Base-by-base conservation (phyloP, 1,140 invertebrate species). In the Drosophila suzukii region DNA sequence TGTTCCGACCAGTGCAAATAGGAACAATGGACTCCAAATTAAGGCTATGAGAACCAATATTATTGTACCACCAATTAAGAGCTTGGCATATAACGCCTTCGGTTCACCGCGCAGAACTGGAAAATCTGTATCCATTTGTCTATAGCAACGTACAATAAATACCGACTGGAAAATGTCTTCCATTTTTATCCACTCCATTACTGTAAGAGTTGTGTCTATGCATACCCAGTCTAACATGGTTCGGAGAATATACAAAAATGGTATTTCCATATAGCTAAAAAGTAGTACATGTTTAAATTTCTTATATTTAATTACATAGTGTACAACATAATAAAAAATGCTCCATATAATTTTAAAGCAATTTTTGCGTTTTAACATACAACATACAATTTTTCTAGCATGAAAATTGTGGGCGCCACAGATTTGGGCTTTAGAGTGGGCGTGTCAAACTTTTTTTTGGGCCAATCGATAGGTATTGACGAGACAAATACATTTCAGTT, bases 161-260 rank as follows among this genome's bases (percentile, higher is more conserved):
- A 99, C 96, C 83, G 97, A 97, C 3, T 97, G 96, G 93, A 98
- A 99, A 78, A 99, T 99, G 92, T 99, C 98, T 93, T 99, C 99
- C 97, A 99, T 98, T 93, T 99, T 99, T 36, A 99, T 95, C 98
- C 98, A 99, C 92, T 99, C 98, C 93, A 97, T 97, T 13, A 99
- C 94, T 0, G 97, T 97, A 95, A 99, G 98, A 1, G 98, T 98
- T 0, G 99, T 99, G 88, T 99, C 98, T 0, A 98, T 99, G 97
- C 98, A 99, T 82, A 99, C 98, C 98, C 99, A 99, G 92, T 99
- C 99, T 97, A 99, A 99, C 1, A 99, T 94, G 2, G 98, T 97
- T 58, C 99, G 94, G 56, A 99, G 93, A 93, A 99, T 99, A 92
- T 99, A 98, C 7, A 99, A 93, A 93, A 99, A 99, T 24, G 99